Evolutionary conservation across 2,113 vertebrate species (phyloP).

Genomic region (Perca schrenkii): DNA sequence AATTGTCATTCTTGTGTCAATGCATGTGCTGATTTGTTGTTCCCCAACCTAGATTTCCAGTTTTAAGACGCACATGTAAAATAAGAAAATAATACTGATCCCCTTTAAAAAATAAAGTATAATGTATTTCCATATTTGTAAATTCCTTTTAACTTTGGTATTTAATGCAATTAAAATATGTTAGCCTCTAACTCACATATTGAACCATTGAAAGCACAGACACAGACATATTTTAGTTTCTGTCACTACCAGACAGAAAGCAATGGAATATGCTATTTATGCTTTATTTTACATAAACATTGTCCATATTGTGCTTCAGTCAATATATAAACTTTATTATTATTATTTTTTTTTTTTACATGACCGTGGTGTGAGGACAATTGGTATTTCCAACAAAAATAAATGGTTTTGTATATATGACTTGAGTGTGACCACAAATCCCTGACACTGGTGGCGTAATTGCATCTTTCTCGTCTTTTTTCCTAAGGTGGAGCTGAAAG

Average conservation of each 20-base stretch:
- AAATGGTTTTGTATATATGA: not conserved
- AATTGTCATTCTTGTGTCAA: not conserved
- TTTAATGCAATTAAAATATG: too few relatives aligned
- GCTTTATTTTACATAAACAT: not conserved
- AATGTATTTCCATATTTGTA: not conserved
- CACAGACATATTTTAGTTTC: not conserved
- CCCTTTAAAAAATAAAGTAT: too few relatives aligned
- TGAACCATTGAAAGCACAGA: not conserved
- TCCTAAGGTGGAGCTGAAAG: constrained; percentile 85
- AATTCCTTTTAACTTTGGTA: not conserved
- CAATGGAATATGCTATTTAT: not conserved
- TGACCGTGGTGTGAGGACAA: not conserved
- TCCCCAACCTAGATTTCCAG: not conserved
- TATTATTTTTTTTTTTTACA: not conserved
- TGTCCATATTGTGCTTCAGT: not conserved
- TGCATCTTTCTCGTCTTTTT: not conserved
- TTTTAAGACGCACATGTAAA: not conserved
- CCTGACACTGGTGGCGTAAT: not conserved
- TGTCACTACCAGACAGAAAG: not conserved
- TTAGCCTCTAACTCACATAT: not conserved
- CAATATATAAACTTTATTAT: not conserved
- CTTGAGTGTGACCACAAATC: not conserved
- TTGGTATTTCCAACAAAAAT: not conserved
- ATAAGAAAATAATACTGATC: not conserved
- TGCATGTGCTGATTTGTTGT: not conserved